phyloP scores from a whole-genome alignment of 1,140 invertebrate genomes.

The Eulimnadia texana region DNA sequence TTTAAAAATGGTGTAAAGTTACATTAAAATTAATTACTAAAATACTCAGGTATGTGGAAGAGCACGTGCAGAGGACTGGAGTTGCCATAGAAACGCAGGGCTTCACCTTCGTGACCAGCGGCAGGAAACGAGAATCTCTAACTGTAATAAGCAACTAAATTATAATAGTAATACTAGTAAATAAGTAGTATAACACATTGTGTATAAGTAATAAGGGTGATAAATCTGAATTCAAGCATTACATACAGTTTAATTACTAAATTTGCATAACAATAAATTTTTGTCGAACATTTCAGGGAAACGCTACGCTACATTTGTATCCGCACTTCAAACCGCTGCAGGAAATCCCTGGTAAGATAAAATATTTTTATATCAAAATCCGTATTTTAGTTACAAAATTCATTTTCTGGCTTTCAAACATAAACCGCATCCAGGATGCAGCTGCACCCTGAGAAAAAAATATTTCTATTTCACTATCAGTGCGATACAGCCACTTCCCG shows the following conservation, averaged over 20 bases:
- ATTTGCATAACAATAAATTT: conserved; percentile 17
- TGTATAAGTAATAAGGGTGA: not conserved
- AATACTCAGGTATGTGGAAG: conserved; percentile 42
- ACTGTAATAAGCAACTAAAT: no score
- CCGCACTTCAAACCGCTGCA: conserved; percentile 42
- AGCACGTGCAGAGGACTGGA: conserved; percentile 43
- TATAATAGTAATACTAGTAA: not conserved
- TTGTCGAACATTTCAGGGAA: conserved; percentile 33
- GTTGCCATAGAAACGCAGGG: conserved; percentile 48
- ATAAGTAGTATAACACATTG: no score
- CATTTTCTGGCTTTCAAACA: not conserved
- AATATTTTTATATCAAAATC: not conserved
- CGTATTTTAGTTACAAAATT: not conserved
- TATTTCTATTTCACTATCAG: not conserved
- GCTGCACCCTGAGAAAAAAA: no score
- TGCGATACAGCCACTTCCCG: not conserved
- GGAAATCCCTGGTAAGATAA: conserved; percentile 35
- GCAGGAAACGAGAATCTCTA: conserved; percentile 40
- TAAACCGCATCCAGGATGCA: not conserved
- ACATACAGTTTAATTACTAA: conserved; percentile 7
- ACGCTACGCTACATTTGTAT: conserved; percentile 44
- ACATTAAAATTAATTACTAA: not conserved
- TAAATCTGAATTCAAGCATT: conserved; percentile 9
- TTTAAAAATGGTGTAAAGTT: not conserved
- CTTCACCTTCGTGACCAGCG: conserved; percentile 42